Evolutionary conservation across 2,888 invertebrate species (phyloP), one percentile per base, ranked within the genome.

Genomic region (Epinotia bilunana): DNA sequence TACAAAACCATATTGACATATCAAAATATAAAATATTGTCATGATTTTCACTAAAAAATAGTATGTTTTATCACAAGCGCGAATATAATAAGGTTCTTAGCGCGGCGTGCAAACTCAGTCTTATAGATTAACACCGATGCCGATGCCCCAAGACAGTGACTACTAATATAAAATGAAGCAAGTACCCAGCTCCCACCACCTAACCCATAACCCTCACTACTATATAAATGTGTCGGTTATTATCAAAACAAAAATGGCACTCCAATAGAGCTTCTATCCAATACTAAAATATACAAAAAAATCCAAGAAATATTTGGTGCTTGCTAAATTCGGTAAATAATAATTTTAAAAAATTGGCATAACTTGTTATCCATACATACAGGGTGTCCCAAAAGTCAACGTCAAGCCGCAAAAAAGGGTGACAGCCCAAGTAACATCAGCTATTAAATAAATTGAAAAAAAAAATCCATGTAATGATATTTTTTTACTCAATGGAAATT

Each of bases 31-130:
- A 65, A 70, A 70, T 58, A 69, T 70, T 70, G 70, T 74, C 70
- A 74, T 70, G 70, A 60, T 23, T 9, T 64, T 70, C 18, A 46
- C 20, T 64, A 62, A 70, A 60, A 74, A 64, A 60, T 64, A 23
- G 23, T 23, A 64, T 60, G 4, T 16, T 53, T 60, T 49, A 74
- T 71, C 58, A 74, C 70, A 74, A 74, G 60, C 64, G 39, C 39
- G 20, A 58, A 39, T 70, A 20, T 68, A 69, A 60, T 60, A 74
- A 71, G 70, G 75, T 71, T 67, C 71, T 11, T 43, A 55, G 55
- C 57, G 67, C 53, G 5, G 28, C 39, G 46, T 74, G 74, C 61
- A 71, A 72, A 62, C 67, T 75, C 75, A 75, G 75, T 72, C 75
- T 75, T 72, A 67, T 55, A 43, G n/a, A 67, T 39, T 60, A 55